Percentiles rank a stretch among this genome's conserved stretches.
phyloP scores from a whole-genome alignment of 2,888 invertebrate genomes.

The Drosophila mimetica region DNA sequence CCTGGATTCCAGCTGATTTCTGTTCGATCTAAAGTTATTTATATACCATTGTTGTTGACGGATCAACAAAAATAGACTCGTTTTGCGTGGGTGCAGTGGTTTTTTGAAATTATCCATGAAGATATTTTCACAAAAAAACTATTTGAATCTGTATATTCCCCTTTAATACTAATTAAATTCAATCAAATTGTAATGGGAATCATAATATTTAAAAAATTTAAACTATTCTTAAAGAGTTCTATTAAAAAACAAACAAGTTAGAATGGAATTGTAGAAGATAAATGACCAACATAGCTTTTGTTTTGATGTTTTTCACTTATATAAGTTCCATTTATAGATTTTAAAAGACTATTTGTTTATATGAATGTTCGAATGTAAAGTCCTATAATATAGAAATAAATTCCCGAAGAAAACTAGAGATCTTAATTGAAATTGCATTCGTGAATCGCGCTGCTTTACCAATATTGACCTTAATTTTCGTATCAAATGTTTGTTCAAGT shows the following conservation, averaged over 20 bases:
- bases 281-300: background rate
- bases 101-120: background rate
- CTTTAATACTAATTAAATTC: background rate
- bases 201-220: no score
- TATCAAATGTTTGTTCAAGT: conserved; percentile 2
- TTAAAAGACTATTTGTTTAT: background rate
- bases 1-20: conserved; percentile 11
- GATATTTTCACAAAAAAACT: background rate
- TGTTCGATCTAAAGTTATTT: conserved; percentile 10
- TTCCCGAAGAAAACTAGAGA: no score
- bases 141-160: background rate
- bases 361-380: no score
- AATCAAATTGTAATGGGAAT: no score
- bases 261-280: background rate
- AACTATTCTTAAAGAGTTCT: no score
- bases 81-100: conserved; percentile 3
- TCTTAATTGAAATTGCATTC: background rate
- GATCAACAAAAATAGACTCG: conserved; percentile 9
- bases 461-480: conserved; percentile 2
- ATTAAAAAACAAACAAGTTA: no score
- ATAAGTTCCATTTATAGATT: background rate
- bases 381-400: background rate
- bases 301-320: background rate
- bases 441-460: background rate
- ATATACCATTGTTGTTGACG: conserved; percentile 25